These are phyloP conservation scores for Stratiomys singularior DNA, from an alignment of 2,888 invertebrate species.

Conservation along the genomic window DNA sequence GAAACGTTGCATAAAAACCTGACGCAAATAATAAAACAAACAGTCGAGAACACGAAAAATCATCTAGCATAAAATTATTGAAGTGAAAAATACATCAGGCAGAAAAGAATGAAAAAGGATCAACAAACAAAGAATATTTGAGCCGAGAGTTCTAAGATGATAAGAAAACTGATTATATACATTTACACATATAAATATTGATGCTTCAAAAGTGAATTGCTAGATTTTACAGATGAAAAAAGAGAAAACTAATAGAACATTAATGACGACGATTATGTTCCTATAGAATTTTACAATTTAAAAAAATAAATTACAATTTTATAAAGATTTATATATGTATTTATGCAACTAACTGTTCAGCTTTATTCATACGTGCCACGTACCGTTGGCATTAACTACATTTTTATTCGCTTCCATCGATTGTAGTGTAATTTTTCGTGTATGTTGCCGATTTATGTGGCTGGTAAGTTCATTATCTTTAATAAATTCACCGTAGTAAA, in stretches of 20 bases:
- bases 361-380: slow-evolving; percentile 9
- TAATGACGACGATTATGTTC: slow-evolving; percentile 10
- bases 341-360: background rate
- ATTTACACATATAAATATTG: background rate
- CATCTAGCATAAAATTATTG: slow-evolving; percentile 8
- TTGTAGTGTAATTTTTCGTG: slow-evolving; percentile 2
- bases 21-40: slow-evolving; percentile 2
- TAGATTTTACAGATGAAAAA: background rate
- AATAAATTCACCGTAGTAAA: background rate
- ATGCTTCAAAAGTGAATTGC: background rate
- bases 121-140: background rate
- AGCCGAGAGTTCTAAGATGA: background rate
- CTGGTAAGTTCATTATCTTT: background rate
- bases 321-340: background rate
- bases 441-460: background rate
- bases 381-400: too few species aligned
- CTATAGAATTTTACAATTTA: background rate
- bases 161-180: background rate
- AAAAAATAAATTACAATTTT: slow-evolving; percentile 8
- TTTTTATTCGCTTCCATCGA: slow-evolving; percentile 37
- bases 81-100: background rate
- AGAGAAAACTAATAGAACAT: background rate
- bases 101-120: background rate
- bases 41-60: background rate
- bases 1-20: background rate